Percentiles rank a stretch among this genome's conserved stretches.
Conservation (phyloP, 2,797 vertebrate species). For the Hapalemur alaotrensis region DNA sequence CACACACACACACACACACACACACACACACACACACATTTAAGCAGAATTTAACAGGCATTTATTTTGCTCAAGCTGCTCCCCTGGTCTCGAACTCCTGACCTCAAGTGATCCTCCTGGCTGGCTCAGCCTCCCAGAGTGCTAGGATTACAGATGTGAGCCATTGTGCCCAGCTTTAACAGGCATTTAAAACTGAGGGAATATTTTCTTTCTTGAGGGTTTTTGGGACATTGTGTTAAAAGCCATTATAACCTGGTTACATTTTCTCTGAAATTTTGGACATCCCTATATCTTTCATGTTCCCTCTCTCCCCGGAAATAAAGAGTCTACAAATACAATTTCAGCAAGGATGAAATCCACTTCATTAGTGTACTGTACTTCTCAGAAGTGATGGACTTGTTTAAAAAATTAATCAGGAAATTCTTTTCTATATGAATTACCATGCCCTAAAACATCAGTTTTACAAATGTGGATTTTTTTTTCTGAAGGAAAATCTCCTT, state of each 20-base stretch:
- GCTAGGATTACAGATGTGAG: too few species aligned
- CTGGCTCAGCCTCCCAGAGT: too few species aligned
- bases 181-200: slow-evolving; percentile 17
- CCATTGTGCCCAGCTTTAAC: neutral
- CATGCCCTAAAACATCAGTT: neutral
- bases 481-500: neutral
- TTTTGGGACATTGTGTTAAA: neutral
- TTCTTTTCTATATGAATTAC: neutral
- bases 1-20: too few species aligned
- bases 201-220: slow-evolving; percentile 21
- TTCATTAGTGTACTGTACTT: neutral
- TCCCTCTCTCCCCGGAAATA: neutral
- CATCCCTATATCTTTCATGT: neutral
- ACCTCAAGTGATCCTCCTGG: too few species aligned
- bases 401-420: slow-evolving; percentile 54
- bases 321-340: neutral
- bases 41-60: neutral
- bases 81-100: too few species aligned
- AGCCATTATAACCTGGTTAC: neutral
- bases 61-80: neutral
- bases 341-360: neutral
- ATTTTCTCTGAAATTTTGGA: neutral
- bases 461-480: slow-evolving; percentile 41
- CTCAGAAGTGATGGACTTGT: neutral
- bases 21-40: neutral